Conservation (phyloP, 2,888 invertebrate species). For the Gryllus longicercus region DNA sequence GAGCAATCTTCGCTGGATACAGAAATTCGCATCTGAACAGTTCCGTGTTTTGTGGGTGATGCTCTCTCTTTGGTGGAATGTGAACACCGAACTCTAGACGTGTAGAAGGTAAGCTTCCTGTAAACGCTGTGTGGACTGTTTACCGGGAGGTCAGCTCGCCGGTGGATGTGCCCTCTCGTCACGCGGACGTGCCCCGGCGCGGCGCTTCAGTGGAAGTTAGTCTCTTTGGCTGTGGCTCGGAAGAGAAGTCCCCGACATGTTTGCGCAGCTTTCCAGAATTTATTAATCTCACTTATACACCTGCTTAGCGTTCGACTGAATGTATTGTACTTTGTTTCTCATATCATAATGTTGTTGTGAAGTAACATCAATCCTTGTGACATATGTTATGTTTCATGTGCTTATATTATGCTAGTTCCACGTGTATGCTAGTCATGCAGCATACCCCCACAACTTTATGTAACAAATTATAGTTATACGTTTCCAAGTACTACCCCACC, state of each 20-base stretch:
- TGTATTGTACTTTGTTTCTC: slow-evolving; percentile 2
- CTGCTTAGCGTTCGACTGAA: slow-evolving; percentile 17
- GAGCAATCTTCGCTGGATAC: slow-evolving; percentile 11
- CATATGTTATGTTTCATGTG: background rate
- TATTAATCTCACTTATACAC: slow-evolving; percentile 11
- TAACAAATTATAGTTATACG: slow-evolving; percentile 17
- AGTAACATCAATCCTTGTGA: slow-evolving; percentile 2
- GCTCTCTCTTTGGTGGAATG: background rate
- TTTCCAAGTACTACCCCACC: slow-evolving; percentile 7
- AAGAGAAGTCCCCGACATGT: background rate
- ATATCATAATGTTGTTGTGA: slow-evolving; percentile 3
- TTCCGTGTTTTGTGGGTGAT: slow-evolving; percentile 1
- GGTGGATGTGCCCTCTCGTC: background rate
- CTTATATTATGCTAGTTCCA: slow-evolving; percentile 1
- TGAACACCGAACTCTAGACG: slow-evolving; percentile 6
- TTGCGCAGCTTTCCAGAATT: slow-evolving; percentile 17
- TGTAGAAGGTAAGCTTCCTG: slow-evolving; percentile 1
- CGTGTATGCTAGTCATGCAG: slow-evolving; percentile 17
- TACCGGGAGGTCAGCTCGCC: background rate
- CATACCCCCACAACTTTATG: slow-evolving; percentile 10
- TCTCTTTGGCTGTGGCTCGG: background rate
- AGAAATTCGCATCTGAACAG: background rate
- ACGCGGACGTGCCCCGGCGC: background rate
- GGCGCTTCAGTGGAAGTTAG: background rate
- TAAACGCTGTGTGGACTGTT: slow-evolving; percentile 2